A percentile compares a stretch with the other conserved stretches of the same genome.
These are phyloP conservation scores for Brachypteracias leptosomus DNA, from an alignment of 2,113 vertebrate species.

Conservation along the genomic window DNA sequence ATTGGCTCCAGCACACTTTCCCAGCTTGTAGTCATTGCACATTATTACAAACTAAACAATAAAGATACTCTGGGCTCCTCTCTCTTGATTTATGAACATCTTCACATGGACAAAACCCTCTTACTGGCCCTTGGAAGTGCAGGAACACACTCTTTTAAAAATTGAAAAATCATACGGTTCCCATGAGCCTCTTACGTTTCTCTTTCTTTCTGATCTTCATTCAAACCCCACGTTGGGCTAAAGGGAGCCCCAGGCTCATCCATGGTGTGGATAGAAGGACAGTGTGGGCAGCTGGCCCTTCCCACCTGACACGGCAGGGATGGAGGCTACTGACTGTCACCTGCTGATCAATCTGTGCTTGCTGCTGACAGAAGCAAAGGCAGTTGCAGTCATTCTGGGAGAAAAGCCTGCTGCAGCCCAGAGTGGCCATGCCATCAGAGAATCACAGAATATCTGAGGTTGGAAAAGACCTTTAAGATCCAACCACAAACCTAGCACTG, in stretches of 20 bases:
- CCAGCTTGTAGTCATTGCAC: not conserved
- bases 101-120: not conserved
- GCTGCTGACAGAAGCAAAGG: not conserved
- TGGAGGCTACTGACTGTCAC: not conserved
- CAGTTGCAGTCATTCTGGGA: not conserved
- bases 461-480: not conserved
- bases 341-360: not conserved
- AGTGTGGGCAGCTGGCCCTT: not conserved
- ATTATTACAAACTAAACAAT: not conserved
- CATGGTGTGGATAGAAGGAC: slow-evolving; percentile 3
- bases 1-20: not conserved
- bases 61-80: not conserved
- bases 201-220: not conserved
- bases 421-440: not conserved
- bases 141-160: not conserved
- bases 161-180: not conserved
- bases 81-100: not conserved
- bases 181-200: not conserved
- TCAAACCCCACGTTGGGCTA: not conserved
- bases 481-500: not conserved
- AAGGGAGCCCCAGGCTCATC: not conserved
- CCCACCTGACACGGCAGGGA: not conserved
- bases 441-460: not conserved
- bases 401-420: not conserved
- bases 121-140: not conserved